Conservation (phyloP, 2,797 vertebrate species). For the Cossypha polioptera region DNA sequence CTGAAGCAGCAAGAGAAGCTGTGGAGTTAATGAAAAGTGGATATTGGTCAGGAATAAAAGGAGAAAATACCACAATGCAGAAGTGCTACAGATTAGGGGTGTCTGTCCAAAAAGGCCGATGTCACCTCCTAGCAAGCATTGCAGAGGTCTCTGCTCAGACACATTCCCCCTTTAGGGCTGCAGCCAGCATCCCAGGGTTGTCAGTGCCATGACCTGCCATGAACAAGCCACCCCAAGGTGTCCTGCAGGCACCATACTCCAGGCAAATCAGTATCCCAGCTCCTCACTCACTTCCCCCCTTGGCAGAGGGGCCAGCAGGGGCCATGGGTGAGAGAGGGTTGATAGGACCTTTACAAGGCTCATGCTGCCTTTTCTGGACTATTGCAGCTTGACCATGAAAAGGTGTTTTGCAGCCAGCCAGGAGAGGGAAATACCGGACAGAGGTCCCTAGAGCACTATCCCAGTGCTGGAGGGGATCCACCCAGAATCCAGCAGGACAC, state of each 20-base stretch:
- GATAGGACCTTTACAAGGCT: neutral
- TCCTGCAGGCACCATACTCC: neutral
- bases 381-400: neutral
- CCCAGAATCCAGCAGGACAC: rapidly evolving
- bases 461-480: neutral
- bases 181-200: neutral
- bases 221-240: neutral
- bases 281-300: neutral
- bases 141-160: neutral
- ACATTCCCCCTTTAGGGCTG: neutral
- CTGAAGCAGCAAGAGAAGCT: neutral
- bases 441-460: neutral
- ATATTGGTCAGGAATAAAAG: neutral
- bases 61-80: neutral
- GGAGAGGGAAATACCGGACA: neutral
- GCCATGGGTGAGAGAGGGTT: neutral
- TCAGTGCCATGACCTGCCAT: neutral
- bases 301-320: neutral
- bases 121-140: neutral
- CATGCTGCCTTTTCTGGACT: neutral
- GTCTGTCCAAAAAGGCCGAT: neutral
- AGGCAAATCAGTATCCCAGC: neutral
- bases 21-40: neutral
- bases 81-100: neutral
- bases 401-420: neutral